Conservation (phyloP, 2,797 vertebrate genomes). For the Syndactyla subalaris region DNA sequence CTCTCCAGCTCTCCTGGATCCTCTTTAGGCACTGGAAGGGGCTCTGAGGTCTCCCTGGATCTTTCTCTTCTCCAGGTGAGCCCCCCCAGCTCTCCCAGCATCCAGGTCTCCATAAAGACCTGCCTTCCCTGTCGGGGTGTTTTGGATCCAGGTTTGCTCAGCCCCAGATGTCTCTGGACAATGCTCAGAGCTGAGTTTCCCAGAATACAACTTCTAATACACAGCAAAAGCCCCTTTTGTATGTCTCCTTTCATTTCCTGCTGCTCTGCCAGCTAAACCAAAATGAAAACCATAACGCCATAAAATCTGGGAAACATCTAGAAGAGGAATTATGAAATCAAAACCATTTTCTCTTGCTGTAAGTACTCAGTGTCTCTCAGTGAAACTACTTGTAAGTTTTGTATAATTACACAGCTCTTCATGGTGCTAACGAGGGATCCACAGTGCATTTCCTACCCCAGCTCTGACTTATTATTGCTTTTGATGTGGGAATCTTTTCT, state of each 20-base stretch:
- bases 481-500: slow-evolving; percentile 8
- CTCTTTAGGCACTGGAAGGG: not conserved
- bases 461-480: not conserved
- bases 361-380: not conserved
- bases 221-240: not conserved
- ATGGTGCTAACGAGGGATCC: not conserved
- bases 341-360: slow-evolving; percentile 13
- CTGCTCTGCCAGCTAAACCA: not conserved
- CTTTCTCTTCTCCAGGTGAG: not conserved
- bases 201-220: not conserved
- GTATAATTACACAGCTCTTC: not conserved
- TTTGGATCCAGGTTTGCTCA: not conserved
- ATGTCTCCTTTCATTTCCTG: not conserved
- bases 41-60: not conserved
- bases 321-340: not conserved
- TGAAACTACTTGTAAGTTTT: not conserved
- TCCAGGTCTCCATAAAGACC: not conserved
- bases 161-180: fast-evolving
- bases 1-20: not conserved
- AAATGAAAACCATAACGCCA: not conserved
- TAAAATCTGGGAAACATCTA: slow-evolving; percentile 18
- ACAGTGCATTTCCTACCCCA: not conserved
- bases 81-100: not conserved
- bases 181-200: not conserved
- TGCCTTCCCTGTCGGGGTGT: not conserved